These are phyloP conservation scores for Goniozus legneri DNA, from an alignment of 1,140 invertebrate genomes.

Conservation along the genomic window DNA sequence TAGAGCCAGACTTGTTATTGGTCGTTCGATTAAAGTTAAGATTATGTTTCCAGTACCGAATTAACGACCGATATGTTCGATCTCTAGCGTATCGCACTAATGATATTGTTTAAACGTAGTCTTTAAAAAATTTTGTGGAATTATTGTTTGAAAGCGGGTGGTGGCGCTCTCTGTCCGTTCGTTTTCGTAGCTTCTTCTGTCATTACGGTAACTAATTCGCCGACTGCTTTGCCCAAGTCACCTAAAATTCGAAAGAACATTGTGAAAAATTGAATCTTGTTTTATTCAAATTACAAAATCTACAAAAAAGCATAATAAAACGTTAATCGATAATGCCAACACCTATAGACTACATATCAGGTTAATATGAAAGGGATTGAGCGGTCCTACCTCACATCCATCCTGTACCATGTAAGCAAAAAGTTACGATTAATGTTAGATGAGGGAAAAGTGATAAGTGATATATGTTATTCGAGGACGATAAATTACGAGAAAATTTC, in stretches of 20 bases:
- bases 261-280: slow-evolving; percentile 14
- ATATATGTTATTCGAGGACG: neutral
- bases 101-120: slow-evolving; percentile 6
- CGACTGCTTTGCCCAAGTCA: slow-evolving; percentile 80
- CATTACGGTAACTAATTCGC: slow-evolving; percentile 83
- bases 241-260: slow-evolving; percentile 55
- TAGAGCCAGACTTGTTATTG: slow-evolving; percentile 48
- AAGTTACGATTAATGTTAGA: slow-evolving; percentile 21
- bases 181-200: slow-evolving; percentile 60
- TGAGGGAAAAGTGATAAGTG: slow-evolving; percentile 21
- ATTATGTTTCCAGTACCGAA: slow-evolving; percentile 2
- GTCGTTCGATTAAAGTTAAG: slow-evolving; percentile 37
- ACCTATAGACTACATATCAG: neutral
- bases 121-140: neutral
- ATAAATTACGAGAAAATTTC: neutral
- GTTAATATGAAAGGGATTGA: neutral
- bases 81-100: neutral
- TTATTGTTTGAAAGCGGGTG: slow-evolving; percentile 49
- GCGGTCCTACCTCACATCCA: slow-evolving; percentile 49
- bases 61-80: slow-evolving; percentile 2
- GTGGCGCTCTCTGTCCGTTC: slow-evolving; percentile 45
- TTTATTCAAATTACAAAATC: slow-evolving; percentile 4
- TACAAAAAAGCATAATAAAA: too few relatives aligned
- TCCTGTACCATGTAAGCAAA: slow-evolving; percentile 36
- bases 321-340: too few relatives aligned